Evolutionary conservation across 2,113 vertebrate species (phyloP), one percentile per base, ranked within the genome.

Genomic region (Actenoides lindsayi): DNA sequence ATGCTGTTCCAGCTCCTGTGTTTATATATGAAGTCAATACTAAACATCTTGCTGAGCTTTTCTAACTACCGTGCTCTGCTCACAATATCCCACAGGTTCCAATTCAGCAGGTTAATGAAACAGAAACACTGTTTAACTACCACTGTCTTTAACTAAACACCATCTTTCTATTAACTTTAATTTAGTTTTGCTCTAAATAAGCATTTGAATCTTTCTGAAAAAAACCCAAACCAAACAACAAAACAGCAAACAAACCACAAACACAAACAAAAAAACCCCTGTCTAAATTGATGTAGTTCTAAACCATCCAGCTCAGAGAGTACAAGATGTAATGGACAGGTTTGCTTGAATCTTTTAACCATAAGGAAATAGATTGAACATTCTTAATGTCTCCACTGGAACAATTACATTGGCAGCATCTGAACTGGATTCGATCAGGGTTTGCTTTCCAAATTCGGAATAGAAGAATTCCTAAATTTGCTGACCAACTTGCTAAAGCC

Each of bases 51-150:
- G 1, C 57, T 90, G 67, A 57, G 79, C 39, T 78, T 68, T 70
- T 27, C 44, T 50, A 27, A 85, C 28, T 16, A 7, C 27, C 2
- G 0, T 69, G 31, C 56, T 44, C 83, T 90, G 60, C 42, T 93
- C 33, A 78, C 76, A 71, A 10, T 4, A 44, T 64, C 64, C 42
- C 77, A 59, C 8, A 3, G 56, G 51, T 89, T 90, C 83, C 73
- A 87, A 37, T 92, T 80, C 44, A 67, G 86, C 67, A 81, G 64
- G 68, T 88, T 92, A 93, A 86, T 86, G 70, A 53, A 87, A 50
- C 19, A 30, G 70, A 53, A 87, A 46, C 19, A 30, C n/a, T 16
- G 6, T 51, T 74, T 83, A 87, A 76, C 65, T 31, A 73, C 65
- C 37, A 20, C 37, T 68, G 27, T 57, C 78, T 93, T 79, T 82